Evolutionary conservation across 2,113 vertebrate genomes (phyloP).

Genomic region (Camarhynchus parvulus): DNA sequence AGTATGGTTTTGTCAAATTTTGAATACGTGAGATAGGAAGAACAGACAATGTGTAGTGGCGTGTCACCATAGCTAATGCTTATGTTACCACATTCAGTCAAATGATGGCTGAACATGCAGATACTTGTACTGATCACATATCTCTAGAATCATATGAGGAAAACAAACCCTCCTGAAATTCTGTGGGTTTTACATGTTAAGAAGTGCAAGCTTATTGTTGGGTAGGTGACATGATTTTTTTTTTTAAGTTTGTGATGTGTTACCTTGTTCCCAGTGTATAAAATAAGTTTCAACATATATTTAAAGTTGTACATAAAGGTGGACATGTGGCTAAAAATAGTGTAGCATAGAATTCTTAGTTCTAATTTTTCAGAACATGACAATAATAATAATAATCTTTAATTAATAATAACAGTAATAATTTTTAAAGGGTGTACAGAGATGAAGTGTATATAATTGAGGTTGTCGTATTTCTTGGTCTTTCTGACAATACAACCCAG

Average conservation of each 20-base stretch:
- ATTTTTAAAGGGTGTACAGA: neutral
- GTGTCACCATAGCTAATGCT: neutral
- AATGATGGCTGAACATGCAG: neutral
- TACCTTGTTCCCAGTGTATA: neutral
- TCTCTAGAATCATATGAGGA: neutral
- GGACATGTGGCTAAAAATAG: neutral
- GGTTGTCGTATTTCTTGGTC: fast-evolving
- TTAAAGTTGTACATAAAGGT: neutral
- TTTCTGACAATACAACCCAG: neutral
- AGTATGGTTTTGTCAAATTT: constrained; percentile 40
- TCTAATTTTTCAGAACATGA: neutral
- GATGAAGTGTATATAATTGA: neutral
- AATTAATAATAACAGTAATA: neutral
- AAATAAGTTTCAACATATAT: neutral
- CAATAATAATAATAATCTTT: neutral
- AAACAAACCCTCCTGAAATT: neutral
- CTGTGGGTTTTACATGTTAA: neutral
- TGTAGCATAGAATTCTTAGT: neutral
- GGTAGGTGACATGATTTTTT: neutral
- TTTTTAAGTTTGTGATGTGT: neutral
- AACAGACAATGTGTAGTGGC: neutral
- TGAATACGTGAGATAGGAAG: constrained; percentile 3
- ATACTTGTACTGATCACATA: neutral
- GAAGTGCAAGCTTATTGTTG: neutral
- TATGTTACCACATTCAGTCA: neutral